phyloP scores from a whole-genome alignment of 2,113 vertebrate genomes.

The Apodemus sylvaticus region DNA sequence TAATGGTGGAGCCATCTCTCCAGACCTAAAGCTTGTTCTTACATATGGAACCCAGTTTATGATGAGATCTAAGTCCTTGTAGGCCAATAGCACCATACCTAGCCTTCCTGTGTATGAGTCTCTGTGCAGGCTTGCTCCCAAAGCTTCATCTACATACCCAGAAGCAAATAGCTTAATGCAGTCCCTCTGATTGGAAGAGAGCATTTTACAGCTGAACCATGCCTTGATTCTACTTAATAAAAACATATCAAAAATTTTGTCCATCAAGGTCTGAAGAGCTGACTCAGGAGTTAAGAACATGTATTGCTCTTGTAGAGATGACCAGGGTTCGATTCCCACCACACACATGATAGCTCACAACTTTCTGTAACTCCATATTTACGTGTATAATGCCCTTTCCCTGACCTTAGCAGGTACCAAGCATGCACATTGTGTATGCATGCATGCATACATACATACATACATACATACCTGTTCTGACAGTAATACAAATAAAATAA shows the following conservation, averaged over 20 bases:
- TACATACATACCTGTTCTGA: not conserved
- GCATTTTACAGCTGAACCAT: not conserved
- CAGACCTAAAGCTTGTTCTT: not conserved
- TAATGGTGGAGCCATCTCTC: not conserved
- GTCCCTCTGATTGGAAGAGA: not conserved
- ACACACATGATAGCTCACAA: not conserved
- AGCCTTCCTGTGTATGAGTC: not conserved
- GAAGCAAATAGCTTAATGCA: conserved; percentile 32
- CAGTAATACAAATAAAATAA: not conserved
- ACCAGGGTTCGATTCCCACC: not conserved
- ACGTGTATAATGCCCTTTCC: not conserved
- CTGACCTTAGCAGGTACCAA: not conserved
- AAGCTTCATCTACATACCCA: not conserved
- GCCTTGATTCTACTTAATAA: not conserved
- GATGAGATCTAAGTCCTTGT: not conserved
- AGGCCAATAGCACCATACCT: not conserved
- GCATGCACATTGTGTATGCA: too few species aligned
- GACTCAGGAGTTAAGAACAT: not conserved
- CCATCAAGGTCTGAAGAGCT: not conserved
- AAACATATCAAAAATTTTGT: not conserved
- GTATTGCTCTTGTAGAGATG: not conserved
- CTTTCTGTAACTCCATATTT: not conserved
- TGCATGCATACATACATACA: not conserved
- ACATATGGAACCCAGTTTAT: not conserved
- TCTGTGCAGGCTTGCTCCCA: not conserved